Base-by-base conservation (phyloP, 2,113 vertebrate species). In the Ceyx melanurus region DNA sequence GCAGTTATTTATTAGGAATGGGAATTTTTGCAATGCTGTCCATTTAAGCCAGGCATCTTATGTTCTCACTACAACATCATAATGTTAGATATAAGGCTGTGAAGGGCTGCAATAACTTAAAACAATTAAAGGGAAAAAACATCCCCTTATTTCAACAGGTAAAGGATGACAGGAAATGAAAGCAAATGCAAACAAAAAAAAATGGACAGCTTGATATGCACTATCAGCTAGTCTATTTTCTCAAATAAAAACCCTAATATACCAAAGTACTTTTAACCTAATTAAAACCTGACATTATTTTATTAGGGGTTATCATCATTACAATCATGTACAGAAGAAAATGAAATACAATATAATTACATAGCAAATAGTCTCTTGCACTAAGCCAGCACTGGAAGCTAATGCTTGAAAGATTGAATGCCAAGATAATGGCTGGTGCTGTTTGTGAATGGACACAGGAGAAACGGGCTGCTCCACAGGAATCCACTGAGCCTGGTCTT, bases 231-330 rank as follows among this genome's bases (percentile, higher is more conserved):
- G 53, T 92, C 96, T 78, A 89, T 95, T 67, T 95, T 79, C 70
- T 51, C 81, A 92, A 82, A 95, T 93, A 68, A 91, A 81, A 31
- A 74, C 12, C 4, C 67, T 84, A 88, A 85, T 51, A 70, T 10
- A 79, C 45, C 57, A 58, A 95, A 97, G 90, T 95, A 91, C 37
- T 90, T 83, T 86, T 90, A 96, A 96, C 57, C 25, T 70, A 94
- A 95, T 96, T 97, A 97, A 96, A 97, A 96, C 50, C 67, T 78
- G 87, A 89, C 56, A 94, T 92, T 70, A 78, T 94, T 96, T 95
- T 90, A 96, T 96, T 95, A 95, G 48, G 48, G 43, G 89, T 74
- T 68, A 51, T 70, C 84, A 93, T 87, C 93, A 89, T 93, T 91
- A 97, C 46, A 57, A 66, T 33, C 93, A 79, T 11, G 37, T 72